These are phyloP conservation scores for Laterallus jamaicensis DNA, from an alignment of 2,113 vertebrate genomes.

Conservation along the genomic window DNA sequence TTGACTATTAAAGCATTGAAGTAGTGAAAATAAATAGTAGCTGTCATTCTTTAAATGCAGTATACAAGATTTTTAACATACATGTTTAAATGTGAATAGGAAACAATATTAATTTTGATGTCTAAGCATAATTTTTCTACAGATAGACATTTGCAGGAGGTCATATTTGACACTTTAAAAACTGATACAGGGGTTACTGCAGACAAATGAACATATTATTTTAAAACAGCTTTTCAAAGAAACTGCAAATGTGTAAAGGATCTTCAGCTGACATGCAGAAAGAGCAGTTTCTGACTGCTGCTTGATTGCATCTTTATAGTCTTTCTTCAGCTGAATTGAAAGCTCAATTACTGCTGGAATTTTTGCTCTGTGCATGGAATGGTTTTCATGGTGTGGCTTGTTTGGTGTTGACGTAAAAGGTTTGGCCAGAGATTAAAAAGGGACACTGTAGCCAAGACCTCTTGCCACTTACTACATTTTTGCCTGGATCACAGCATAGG, in stretches of 20 bases:
- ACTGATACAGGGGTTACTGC: neutral
- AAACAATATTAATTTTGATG: neutral
- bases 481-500: neutral
- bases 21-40: slow-evolving; percentile 43
- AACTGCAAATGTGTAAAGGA: neutral
- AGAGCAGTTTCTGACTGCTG: neutral
- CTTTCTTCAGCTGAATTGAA: neutral
- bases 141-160: neutral
- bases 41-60: slow-evolving; percentile 35
- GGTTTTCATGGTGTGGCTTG: neutral
- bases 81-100: slow-evolving; percentile 17
- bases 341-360: neutral
- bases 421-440: neutral
- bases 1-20: slow-evolving; percentile 32
- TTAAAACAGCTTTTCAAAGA: neutral
- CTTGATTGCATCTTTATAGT: neutral
- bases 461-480: neutral
- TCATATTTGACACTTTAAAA: neutral
- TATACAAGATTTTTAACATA: slow-evolving; percentile 31
- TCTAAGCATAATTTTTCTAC: neutral
- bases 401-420: neutral
- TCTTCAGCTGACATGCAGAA: neutral
- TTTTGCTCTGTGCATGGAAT: neutral
- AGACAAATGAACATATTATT: neutral
- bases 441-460: neutral